Base-by-base conservation (phyloP, 2,113 vertebrate species). In the Halcyon malimbica region DNA sequence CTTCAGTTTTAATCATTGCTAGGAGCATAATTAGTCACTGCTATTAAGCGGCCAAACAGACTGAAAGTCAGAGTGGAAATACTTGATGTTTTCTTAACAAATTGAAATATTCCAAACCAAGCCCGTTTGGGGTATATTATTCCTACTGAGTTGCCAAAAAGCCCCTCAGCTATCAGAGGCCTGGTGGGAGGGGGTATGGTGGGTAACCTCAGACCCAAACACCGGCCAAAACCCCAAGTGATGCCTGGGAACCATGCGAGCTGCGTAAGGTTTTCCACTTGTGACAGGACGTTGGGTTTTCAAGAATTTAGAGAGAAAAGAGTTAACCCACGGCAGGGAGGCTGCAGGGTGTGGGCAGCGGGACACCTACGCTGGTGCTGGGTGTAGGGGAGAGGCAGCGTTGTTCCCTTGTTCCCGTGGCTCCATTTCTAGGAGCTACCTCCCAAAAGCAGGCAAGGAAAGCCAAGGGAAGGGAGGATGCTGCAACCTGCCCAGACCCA, bases 21-120 rank as follows among this genome's bases (percentile, higher is more conserved):
- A 28, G 74, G 35, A 95, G n/a, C 69, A 73, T 75, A 62, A 19
- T 76, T 87, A 80, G 83, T 73, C 79, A 37, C 63, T 67, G 63
- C 13, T 35, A 89, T 48, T 21, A 62, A 71, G 65, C 1, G 0
- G 41, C 23, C 78, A 80, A 90, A 69, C 35, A 54, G 42, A 18
- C 62, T 46, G 48, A 44, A 60, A 41, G 42, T 39, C 53, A 77
- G 20, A 69, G 51, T 44, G 73, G 83, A 84, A 87, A 60, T 44
- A 65, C 31, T 83, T n/a, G 62, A 65, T 6, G 3, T 81, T 84
- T 93, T 88, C 74, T 76, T 81, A 75, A 83, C 26, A 31, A 86
- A 46, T 26, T 56, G 31, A 77, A 89, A 77, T 50, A 71, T 28
- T 28, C 64, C 86, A 17, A 44, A 86, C 14, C 35, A 71, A 51